These are phyloP conservation scores for Trichomycterus rosablanca DNA, from an alignment of 2,113 vertebrate genomes.

Conservation along the genomic window DNA sequence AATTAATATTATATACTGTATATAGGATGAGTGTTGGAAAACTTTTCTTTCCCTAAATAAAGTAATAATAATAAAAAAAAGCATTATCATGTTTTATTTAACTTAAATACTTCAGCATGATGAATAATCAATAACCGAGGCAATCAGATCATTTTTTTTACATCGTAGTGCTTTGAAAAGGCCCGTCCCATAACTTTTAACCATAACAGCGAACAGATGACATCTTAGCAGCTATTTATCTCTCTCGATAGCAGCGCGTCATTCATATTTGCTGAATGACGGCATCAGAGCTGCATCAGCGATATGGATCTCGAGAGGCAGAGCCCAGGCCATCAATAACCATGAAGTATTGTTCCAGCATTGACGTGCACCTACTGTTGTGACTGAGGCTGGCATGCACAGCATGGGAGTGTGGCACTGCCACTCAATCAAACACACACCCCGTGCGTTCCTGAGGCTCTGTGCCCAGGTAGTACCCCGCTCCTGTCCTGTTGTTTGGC, in stretches of 20 bases:
- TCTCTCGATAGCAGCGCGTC: too few species aligned
- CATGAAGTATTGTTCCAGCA: constrained; percentile 32
- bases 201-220: too few species aligned
- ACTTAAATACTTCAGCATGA: too few species aligned
- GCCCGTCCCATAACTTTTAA: too few species aligned
- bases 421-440: constrained; percentile 39
- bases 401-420: constrained; percentile 33
- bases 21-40: not conserved
- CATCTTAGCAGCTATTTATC: too few species aligned
- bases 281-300: not conserved
- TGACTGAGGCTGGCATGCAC: constrained; percentile 34
- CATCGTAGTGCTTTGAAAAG: too few species aligned
- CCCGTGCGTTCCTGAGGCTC: constrained; percentile 3
- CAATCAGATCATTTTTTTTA: too few species aligned
- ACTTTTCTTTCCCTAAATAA: not conserved
- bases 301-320: constrained; percentile 13
- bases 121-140: too few species aligned
- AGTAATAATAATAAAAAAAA: too few species aligned
- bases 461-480: constrained; percentile 4
- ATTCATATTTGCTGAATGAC: not conserved
- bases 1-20: too few species aligned
- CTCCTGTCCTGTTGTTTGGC: not conserved
- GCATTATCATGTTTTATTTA: too few species aligned
- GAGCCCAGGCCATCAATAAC: constrained; percentile 38
- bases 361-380: constrained; percentile 30